phyloP scores from a whole-genome alignment of 1,140 invertebrate species.

The Colletes gigas region DNA sequence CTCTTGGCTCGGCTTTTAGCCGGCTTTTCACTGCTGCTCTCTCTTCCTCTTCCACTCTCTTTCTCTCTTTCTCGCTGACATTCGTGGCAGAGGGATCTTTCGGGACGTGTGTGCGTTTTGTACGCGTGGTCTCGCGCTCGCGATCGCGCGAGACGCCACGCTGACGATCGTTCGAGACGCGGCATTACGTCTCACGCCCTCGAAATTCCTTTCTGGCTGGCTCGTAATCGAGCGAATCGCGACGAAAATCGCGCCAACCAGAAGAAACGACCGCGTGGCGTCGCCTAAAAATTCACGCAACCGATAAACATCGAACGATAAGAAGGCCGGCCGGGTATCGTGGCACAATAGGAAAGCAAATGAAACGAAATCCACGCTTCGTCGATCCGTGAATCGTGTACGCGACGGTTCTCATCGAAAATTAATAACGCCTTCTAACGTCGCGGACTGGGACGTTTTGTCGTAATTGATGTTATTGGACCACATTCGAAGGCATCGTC shows the following conservation, averaged over 20 bases:
- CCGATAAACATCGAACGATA: background rate
- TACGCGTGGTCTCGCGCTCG: background rate
- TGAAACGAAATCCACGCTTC: background rate
- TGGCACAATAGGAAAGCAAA: background rate
- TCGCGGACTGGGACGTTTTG: background rate
- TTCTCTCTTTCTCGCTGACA: slow-evolving; percentile 33
- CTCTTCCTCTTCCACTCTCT: slow-evolving; percentile 51
- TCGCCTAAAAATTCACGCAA: background rate
- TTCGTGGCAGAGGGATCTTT: background rate
- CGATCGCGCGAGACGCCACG: slow-evolving; percentile 16
- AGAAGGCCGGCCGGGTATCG: too few relatives aligned
- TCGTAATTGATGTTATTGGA: slow-evolving; percentile 5
- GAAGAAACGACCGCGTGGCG: too few relatives aligned
- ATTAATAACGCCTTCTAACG: slow-evolving; percentile 16
- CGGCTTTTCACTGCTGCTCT: slow-evolving; percentile 46
- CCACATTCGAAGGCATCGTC: slow-evolving; percentile 3
- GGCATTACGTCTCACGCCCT: slow-evolving; percentile 19
- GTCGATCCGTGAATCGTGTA: background rate
- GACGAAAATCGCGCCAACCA: background rate
- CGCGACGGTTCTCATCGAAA: background rate
- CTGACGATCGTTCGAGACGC: slow-evolving; percentile 7
- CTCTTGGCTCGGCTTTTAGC: slow-evolving; percentile 56
- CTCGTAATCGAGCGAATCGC: slow-evolving; percentile 16
- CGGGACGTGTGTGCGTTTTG: background rate
- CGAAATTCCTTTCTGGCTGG: slow-evolving; percentile 24